These are phyloP conservation scores for Apantesis nais DNA, from an alignment of 2,888 invertebrate genomes.

Conservation along the genomic window DNA sequence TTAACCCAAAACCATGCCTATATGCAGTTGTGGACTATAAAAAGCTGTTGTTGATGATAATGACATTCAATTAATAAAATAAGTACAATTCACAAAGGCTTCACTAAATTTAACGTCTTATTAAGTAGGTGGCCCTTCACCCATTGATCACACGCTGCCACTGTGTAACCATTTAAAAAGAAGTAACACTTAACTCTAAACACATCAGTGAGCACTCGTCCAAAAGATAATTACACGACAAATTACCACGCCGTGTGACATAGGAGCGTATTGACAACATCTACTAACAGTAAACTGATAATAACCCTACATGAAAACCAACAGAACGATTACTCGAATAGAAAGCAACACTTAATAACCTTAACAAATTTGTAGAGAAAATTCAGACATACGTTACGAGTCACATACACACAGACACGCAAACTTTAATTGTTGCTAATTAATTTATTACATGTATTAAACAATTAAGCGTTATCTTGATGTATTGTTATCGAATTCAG, in stretches of 20 bases:
- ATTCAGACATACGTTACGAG: constrained; percentile 63
- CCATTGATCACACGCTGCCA: not conserved
- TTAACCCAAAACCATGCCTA: no score
- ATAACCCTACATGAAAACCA: constrained; percentile 41
- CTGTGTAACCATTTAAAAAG: constrained; percentile 14
- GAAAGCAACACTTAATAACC: constrained; percentile 64
- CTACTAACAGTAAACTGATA: constrained; percentile 37
- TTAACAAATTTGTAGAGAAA: constrained; percentile 67
- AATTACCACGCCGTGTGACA: constrained; percentile 43
- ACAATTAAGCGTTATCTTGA: constrained; percentile 83
- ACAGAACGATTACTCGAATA: constrained; percentile 42
- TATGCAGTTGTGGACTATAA: no score
- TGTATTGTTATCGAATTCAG: constrained; percentile 81
- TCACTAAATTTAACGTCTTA: not conserved
- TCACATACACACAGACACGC: constrained; percentile 70
- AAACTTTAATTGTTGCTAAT: constrained; percentile 81
- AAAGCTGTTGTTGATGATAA: no score
- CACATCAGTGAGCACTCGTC: constrained; percentile 21
- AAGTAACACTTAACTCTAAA: constrained; percentile 18
- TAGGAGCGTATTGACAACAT: constrained; percentile 34
- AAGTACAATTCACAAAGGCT: not conserved
- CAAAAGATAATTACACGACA: constrained; percentile 33
- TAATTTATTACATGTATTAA: constrained; percentile 85
- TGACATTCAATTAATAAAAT: no score
- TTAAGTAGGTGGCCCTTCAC: constrained; percentile 6